Percentiles rank a stretch among this genome's conserved stretches.
phyloP scores from a whole-genome alignment of 2,888 invertebrate genomes.

The Ochropacha duplaris region DNA sequence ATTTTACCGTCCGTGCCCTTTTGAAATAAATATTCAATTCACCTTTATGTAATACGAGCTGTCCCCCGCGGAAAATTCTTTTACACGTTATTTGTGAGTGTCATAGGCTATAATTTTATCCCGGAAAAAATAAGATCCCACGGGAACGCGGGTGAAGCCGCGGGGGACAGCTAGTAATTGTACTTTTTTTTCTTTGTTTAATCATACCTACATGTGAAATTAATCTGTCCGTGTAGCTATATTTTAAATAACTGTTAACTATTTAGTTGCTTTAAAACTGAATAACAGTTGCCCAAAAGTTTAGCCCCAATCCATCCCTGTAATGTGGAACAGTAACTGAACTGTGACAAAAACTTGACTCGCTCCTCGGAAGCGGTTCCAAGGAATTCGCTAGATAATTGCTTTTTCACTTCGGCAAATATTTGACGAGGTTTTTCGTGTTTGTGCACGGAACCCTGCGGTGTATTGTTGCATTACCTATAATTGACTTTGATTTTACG shows the following conservation, averaged over 20 bases:
- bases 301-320: neutral
- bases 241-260: neutral
- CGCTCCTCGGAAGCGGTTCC: conserved; percentile 9
- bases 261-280: neutral
- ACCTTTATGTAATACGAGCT: no score
- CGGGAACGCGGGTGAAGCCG: no score
- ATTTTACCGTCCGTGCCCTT: no score
- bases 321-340: neutral
- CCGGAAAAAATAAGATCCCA: no score
- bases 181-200: no score
- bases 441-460: neutral
- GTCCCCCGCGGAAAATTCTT: no score
- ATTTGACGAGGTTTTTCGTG: conserved; percentile 19
- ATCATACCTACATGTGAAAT: neutral
- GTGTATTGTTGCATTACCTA: neutral
- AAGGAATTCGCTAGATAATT: conserved; percentile 37
- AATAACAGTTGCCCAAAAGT: neutral
- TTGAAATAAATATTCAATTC: no score
- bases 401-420: conserved; percentile 25
- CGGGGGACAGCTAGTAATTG: no score
- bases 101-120: no score
- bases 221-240: neutral
- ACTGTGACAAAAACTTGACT: conserved; percentile 5
- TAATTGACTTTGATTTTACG: neutral
- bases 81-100: no score